These are phyloP conservation scores for Musca domestica DNA, from an alignment of 1,140 invertebrate genomes.

Conservation along the genomic window DNA sequence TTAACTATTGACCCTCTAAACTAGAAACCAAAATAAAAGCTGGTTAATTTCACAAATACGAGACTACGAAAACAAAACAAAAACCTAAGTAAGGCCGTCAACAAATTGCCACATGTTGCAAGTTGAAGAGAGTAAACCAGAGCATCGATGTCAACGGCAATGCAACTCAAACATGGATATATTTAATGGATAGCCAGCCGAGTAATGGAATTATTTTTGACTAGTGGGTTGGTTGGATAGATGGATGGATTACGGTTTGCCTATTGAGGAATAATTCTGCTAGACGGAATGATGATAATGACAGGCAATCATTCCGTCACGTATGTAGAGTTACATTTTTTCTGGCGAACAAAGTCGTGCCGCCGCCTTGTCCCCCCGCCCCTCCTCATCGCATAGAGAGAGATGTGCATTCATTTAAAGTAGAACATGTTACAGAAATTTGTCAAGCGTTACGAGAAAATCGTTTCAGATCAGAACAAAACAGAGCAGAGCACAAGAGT, in stretches of 20 bases:
- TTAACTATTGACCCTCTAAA: slow-evolving; percentile 17
- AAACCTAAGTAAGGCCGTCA: background rate
- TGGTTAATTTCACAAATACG: background rate
- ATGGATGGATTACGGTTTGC: too few species aligned
- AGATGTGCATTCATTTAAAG: too few species aligned
- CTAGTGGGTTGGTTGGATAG: too few species aligned
- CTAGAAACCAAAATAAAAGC: background rate
- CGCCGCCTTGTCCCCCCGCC: background rate
- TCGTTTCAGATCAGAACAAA: slow-evolving; percentile 32
- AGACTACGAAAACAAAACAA: background rate
- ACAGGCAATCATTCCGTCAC: slow-evolving; percentile 1
- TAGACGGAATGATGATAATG: background rate
- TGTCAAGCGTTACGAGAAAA: slow-evolving; percentile 52
- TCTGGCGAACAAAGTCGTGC: background rate
- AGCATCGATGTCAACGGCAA: background rate
- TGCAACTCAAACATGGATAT: too few species aligned
- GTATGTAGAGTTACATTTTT: background rate
- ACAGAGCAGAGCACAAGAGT: too few species aligned
- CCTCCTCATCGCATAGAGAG: background rate
- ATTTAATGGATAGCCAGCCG: too few species aligned
- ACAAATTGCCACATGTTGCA: background rate
- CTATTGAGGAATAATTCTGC: background rate
- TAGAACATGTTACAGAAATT: slow-evolving; percentile 45
- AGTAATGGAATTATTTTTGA: too few species aligned
- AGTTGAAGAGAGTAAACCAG: background rate